A percentile compares a stretch with the other conserved stretches of the same genome.
phyloP scores from a whole-genome alignment of 2,888 invertebrate species.

The Bibio marci region DNA sequence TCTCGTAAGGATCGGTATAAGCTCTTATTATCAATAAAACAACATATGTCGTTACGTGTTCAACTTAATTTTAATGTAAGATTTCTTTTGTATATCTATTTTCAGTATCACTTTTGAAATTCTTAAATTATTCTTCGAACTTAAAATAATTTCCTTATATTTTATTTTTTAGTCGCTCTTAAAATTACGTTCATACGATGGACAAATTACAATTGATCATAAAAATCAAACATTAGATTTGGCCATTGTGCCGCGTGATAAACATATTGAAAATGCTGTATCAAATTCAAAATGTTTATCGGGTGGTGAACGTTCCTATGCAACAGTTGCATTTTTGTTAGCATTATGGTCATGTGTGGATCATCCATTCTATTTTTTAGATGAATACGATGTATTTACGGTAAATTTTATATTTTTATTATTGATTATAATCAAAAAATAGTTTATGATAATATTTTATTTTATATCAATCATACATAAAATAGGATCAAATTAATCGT shows the following conservation, averaged over 20 bases:
- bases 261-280: slow-evolving; percentile 25
- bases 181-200: slow-evolving; percentile 19
- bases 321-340: slow-evolving; percentile 87
- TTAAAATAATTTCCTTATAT: not conserved
- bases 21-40: not conserved
- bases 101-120: too few species aligned
- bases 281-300: slow-evolving; percentile 55
- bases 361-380: slow-evolving; percentile 83
- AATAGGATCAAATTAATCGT: slow-evolving; percentile 70
- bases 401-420: slow-evolving; percentile 28
- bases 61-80: slow-evolving; percentile 2
- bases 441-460: not conserved
- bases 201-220: slow-evolving; percentile 24
- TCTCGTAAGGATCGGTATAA: not conserved
- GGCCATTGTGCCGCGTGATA: slow-evolving; percentile 36
- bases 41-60: not conserved
- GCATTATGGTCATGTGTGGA: slow-evolving; percentile 85
- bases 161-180: slow-evolving; percentile 15
- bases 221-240: slow-evolving; percentile 31
- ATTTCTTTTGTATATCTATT: too few species aligned
- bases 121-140: not conserved
- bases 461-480: not conserved
- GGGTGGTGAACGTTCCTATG: slow-evolving; percentile 90
- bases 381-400: slow-evolving; percentile 97
- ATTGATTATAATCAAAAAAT: slow-evolving; percentile 5